Conservation (phyloP, 2,888 invertebrate species). For the Cosmia trapezina region DNA sequence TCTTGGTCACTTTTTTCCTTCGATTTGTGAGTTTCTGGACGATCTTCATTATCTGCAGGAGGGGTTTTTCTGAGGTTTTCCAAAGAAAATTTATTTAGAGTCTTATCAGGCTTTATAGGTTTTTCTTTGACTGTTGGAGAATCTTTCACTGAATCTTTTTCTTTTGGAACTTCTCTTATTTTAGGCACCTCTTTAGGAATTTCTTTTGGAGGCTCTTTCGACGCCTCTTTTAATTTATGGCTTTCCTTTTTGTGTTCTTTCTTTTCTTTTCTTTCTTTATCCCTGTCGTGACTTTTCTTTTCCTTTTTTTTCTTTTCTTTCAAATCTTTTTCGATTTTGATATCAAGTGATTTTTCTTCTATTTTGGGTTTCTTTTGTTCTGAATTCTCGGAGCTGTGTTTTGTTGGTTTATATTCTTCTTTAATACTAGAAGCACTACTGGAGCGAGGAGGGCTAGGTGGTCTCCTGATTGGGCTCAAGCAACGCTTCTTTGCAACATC, state of each 20-base stretch:
- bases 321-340: slow-evolving; percentile 88
- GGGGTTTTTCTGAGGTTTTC: slow-evolving; percentile 88
- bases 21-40: slow-evolving; percentile 80
- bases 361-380: slow-evolving; percentile 83
- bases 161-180: slow-evolving; percentile 82
- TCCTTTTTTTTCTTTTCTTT: slow-evolving; percentile 91
- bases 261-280: slow-evolving; percentile 91
- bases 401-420: slow-evolving; percentile 83
- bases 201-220: slow-evolving; percentile 83
- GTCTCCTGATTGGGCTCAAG: slow-evolving; percentile 80
- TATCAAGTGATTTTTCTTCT: slow-evolving; percentile 89
- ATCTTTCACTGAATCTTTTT: slow-evolving; percentile 77
- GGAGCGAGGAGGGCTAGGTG: slow-evolving; percentile 82
- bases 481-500: slow-evolving; percentile 83
- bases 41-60: slow-evolving; percentile 81
- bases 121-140: slow-evolving; percentile 82
- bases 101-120: slow-evolving; percentile 81
- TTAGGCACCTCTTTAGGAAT: slow-evolving; percentile 79
- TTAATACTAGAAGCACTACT: slow-evolving; percentile 85
- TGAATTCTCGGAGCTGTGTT: slow-evolving; percentile 76
- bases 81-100: slow-evolving; percentile 86
- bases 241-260: slow-evolving; percentile 91
- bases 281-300: slow-evolving; percentile 91
- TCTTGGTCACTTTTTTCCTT: slow-evolving; percentile 89
- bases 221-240: slow-evolving; percentile 85